Evolutionary conservation across 2,888 invertebrate species (phyloP).

Genomic region (Yponomeuta sedellus): DNA sequence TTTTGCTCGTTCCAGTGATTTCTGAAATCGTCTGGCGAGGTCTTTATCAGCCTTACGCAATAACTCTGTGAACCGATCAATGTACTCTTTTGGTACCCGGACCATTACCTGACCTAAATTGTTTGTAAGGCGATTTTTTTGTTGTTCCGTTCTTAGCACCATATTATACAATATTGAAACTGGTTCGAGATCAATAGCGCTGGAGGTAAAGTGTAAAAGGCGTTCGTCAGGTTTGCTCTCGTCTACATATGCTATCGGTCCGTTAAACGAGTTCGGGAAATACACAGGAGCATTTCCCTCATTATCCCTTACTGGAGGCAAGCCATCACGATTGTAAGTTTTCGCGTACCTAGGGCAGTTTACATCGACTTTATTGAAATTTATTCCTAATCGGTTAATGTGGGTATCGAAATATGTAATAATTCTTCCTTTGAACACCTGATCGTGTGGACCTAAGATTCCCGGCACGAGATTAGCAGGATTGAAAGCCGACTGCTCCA

Average conservation of each 20-base stretch:
- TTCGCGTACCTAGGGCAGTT: constrained; percentile 44
- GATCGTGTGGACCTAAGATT: constrained; percentile 49
- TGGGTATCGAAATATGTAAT: constrained; percentile 46
- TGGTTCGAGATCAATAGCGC: not conserved
- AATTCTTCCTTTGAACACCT: constrained; percentile 41
- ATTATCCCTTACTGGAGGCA: constrained; percentile 82
- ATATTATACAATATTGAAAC: not conserved
- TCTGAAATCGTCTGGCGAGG: not conserved
- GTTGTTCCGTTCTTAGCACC: not conserved
- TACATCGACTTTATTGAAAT: constrained; percentile 45
- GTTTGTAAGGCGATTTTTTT: not conserved
- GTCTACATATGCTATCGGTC: constrained; percentile 82
- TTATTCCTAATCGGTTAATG: constrained; percentile 46
- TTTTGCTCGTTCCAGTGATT: not conserved
- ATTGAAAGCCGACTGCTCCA: constrained; percentile 44
- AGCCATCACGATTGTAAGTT: constrained; percentile 62
- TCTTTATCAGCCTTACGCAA: not conserved
- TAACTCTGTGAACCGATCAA: not conserved
- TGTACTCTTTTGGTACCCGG: not conserved
- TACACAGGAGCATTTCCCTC: constrained; percentile 94
- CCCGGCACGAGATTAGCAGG: constrained; percentile 57
- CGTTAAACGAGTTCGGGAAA: constrained; percentile 94
- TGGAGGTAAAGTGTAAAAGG: too few relatives aligned
- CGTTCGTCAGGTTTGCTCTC: constrained; percentile 32
- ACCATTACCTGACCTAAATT: not conserved